Evolutionary conservation across 30 jellyfish, hydroid and myxozoan genomes (phyloP), one percentile per base, ranked within the genome.

Genomic region (Cassiopea andromeda): DNA sequence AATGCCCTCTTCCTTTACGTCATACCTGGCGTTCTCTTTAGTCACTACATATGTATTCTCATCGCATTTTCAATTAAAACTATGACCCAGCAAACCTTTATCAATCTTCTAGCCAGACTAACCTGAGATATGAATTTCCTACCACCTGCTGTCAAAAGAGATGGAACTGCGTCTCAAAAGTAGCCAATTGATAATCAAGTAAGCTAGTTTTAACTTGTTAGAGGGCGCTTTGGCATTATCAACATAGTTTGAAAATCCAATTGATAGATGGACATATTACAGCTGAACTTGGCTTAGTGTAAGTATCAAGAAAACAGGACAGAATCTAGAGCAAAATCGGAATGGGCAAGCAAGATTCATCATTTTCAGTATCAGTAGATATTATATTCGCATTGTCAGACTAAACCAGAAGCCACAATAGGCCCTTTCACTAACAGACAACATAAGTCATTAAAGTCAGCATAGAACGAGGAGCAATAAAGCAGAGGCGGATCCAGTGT

Each of bases 131-230:
- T 54, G 79, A 70, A 70, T 70, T 70, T 70, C 79, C 79, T 19
- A 70, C 50, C 79, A 70, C 79, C 79, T 27, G 15, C 79, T 19
- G 79, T n/a, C 50, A 43, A 70, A 27, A 6, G 15, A 70, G 79
- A 70, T 70, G 27, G 49, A 14, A 70, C 79, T 12, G 50, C 1
- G 7, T 70, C 50, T 54, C 79, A 70, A 16, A 70, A 16, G 79
- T 70, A 1, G 54, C 14, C 16, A 1, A 19, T 27, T 70, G 79
- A 70, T 70, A 70, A 70, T 70, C 54, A 70, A 12, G 54, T 70
- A 3, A 70, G n/a, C 54, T 7, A 43, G 79, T 18, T 15, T 16
- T 70, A 3, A 19, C 15, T 4, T 18, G 3, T 70, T 1, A 70
- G 79, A 70, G 79, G 79, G 79, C 79, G 79, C 27, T 43, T 19